Conservation (phyloP, 1,140 invertebrate genomes). For the Hyles vespertilio region DNA sequence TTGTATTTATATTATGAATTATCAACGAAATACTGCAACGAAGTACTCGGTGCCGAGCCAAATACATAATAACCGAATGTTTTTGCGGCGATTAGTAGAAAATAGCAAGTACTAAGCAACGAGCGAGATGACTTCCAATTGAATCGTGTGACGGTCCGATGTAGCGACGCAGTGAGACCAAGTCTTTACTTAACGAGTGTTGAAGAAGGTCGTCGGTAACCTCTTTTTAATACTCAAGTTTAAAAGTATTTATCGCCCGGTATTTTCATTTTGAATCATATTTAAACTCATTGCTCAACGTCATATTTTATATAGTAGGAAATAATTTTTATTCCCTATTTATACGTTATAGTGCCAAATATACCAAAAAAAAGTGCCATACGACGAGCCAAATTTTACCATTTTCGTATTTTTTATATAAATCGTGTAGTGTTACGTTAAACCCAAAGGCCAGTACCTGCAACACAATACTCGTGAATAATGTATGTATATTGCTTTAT, state of each 20-base stretch:
- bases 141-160: no score
- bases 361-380: conserved; percentile 43
- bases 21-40: conserved; percentile 6
- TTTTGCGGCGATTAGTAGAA: no score
- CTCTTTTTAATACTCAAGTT: conserved; percentile 24
- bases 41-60: background rate
- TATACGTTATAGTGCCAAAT: conserved; percentile 46
- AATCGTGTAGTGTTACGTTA: conserved; percentile 3
- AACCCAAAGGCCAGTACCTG: conserved; percentile 66
- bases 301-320: conserved; percentile 40
- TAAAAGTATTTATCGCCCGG: conserved; percentile 58
- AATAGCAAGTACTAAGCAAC: no score
- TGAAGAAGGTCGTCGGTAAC: background rate
- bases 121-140: no score
- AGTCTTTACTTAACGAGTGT: background rate
- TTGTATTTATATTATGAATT: no score
- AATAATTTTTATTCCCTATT: conserved; percentile 31
- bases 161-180: no score
- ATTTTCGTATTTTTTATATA: conserved; percentile 26
- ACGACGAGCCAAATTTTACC: conserved; percentile 36
- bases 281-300: conserved; percentile 54
- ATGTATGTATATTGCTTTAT: conserved; percentile 40
- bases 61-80: no score
- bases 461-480: conserved; percentile 61
- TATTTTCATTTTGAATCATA: conserved; percentile 49